These are phyloP conservation scores for Harmothoe impar DNA, from an alignment of 2,888 invertebrate species.

Conservation along the genomic window DNA sequence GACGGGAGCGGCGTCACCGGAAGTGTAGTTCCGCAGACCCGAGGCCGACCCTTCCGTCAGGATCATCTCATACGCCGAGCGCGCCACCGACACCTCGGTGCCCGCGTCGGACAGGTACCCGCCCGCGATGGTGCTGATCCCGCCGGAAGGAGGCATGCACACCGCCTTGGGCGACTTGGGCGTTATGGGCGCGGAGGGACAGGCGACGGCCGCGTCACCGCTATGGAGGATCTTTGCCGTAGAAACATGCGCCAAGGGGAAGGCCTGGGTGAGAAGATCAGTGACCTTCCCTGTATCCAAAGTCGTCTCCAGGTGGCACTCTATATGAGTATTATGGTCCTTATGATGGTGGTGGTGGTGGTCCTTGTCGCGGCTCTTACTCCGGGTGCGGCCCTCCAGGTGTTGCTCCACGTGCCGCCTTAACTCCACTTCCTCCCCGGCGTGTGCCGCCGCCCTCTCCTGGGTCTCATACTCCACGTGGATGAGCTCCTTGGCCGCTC, in stretches of 20 bases:
- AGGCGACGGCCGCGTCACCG: background rate
- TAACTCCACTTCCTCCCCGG: conserved; percentile 30
- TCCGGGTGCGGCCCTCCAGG: background rate
- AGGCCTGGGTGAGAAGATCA: conserved; percentile 16
- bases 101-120: background rate
- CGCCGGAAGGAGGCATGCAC: background rate
- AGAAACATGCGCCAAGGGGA: conserved; percentile 23
- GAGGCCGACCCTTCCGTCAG: conserved; percentile 45
- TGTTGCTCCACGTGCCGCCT: background rate
- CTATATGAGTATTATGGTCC: conserved; percentile 34
- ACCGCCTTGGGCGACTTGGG: conserved; percentile 7
- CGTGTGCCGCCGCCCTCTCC: conserved; percentile 4
- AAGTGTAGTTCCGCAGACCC: conserved; percentile 8
- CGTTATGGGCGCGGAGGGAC: background rate
- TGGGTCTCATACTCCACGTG: background rate
- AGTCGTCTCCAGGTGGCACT: conserved; percentile 34
- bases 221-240: background rate
- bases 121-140: background rate
- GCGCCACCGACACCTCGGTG: conserved; percentile 3
- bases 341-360: background rate
- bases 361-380: background rate
- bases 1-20: background rate
- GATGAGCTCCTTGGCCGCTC: conserved; percentile 48
- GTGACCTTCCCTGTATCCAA: conserved; percentile 9
- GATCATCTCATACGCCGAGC: conserved; percentile 52